These are phyloP conservation scores for Piezodorus guildinii DNA, from an alignment of 1,140 invertebrate genomes.

Conservation along the genomic window DNA sequence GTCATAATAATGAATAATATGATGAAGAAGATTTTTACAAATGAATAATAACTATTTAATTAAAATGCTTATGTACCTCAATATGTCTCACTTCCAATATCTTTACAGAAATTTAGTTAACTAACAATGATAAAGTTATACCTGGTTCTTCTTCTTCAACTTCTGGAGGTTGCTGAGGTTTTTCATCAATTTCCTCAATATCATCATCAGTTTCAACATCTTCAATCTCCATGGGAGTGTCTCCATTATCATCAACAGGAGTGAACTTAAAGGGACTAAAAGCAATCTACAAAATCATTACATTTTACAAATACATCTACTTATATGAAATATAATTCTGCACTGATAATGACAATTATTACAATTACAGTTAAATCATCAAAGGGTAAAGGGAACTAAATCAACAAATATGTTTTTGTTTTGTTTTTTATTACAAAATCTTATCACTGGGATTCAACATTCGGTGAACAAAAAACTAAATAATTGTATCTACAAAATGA, in stretches of 20 bases:
- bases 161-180: constrained; percentile 5
- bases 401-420: too few relatives aligned
- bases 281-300: constrained; percentile 7
- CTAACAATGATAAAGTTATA: not conserved
- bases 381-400: too few relatives aligned
- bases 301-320: not conserved
- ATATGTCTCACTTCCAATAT: not conserved
- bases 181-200: constrained; percentile 19
- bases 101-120: not conserved
- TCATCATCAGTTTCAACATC: constrained; percentile 18
- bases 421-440: too few relatives aligned
- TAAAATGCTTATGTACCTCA: too few relatives aligned
- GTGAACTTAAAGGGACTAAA: constrained; percentile 21
- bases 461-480: too few relatives aligned
- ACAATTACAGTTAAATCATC: too few relatives aligned
- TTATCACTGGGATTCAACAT: too few relatives aligned
- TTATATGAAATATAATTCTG: not conserved
- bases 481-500: too few relatives aligned
- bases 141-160: constrained; percentile 18
- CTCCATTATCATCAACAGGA: not conserved
- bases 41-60: too few relatives aligned
- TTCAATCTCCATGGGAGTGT: constrained; percentile 19
- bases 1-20: too few relatives aligned
- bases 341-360: not conserved
- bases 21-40: too few relatives aligned